Evolutionary conservation across 2,113 vertebrate genomes (phyloP).

Genomic region (Aspidoscelis tigris): DNA sequence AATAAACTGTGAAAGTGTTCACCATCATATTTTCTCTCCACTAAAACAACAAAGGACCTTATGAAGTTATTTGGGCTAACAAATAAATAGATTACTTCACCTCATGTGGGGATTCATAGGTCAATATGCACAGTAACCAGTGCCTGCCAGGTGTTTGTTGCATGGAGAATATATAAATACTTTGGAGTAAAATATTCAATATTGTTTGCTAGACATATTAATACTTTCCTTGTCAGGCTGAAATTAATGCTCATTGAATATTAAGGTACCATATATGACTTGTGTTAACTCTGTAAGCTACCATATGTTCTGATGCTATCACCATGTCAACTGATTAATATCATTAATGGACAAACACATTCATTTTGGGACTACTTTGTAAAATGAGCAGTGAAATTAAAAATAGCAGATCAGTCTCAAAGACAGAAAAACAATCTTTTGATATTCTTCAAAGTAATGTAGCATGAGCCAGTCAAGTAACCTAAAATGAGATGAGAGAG

Average conservation of each 20-base stretch:
- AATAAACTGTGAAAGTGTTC: too few relatives aligned
- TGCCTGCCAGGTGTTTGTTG: too few relatives aligned
- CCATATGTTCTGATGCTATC: background rate
- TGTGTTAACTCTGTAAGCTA: background rate
- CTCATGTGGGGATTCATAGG: too few relatives aligned
- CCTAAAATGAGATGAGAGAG: background rate
- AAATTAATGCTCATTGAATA: background rate
- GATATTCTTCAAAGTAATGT: conserved; percentile 20
- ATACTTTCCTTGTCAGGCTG: background rate
- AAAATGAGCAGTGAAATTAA: background rate
- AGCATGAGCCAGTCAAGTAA: background rate
- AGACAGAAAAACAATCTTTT: conserved; percentile 11
- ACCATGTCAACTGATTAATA: background rate
- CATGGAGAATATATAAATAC: background rate
- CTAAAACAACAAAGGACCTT: too few relatives aligned
- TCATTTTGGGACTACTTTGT: conserved; percentile 3
- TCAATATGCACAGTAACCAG: too few relatives aligned
- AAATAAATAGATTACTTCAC: too few relatives aligned
- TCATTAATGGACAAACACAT: background rate
- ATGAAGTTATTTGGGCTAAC: too few relatives aligned
- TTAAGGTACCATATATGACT: background rate
- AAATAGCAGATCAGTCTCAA: background rate
- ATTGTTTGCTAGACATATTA: background rate
- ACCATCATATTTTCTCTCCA: too few relatives aligned
- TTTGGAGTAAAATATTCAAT: background rate